These are phyloP conservation scores for Diadumene lineata DNA, from an alignment of 92 coral and sea anemone genomes.

Conservation along the genomic window DNA sequence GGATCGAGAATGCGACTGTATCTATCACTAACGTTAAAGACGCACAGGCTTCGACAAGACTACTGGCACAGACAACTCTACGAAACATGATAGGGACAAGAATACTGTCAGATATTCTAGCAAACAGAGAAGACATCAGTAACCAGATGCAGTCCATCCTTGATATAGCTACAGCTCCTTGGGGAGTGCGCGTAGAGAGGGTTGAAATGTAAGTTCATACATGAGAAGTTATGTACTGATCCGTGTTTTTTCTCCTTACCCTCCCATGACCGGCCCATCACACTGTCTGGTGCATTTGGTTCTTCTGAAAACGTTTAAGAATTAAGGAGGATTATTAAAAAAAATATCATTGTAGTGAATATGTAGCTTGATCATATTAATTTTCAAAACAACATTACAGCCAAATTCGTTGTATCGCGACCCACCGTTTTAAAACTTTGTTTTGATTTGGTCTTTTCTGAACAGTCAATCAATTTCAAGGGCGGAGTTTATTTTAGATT, in stretches of 20 bases:
- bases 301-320: no score
- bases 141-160: constrained; percentile 78
- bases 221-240: neutral
- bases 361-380: no score
- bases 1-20: constrained; percentile 92
- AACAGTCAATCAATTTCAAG: no score
- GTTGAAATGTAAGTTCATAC: constrained; percentile 95
- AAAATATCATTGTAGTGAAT: no score
- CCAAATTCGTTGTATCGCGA: no score
- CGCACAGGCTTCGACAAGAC: constrained; percentile 87
- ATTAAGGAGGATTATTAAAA: no score
- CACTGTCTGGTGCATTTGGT: no score
- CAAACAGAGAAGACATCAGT: constrained; percentile 81
- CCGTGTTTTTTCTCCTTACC: neutral
- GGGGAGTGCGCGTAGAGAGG: constrained; percentile 97
- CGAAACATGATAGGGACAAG: constrained; percentile 98
- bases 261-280: no score
- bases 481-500: no score
- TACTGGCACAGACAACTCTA: constrained; percentile 95
- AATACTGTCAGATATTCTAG: constrained; percentile 80
- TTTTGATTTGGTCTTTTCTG: no score
- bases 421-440: no score
- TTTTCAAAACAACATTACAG: no score
- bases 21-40: constrained; percentile 90
- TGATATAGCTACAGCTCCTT: constrained; percentile 93